A percentile compares a stretch with the other conserved stretches of the same genome.
Conservation (phyloP, 2,888 invertebrate species). For the Aspidapion aeneum region DNA sequence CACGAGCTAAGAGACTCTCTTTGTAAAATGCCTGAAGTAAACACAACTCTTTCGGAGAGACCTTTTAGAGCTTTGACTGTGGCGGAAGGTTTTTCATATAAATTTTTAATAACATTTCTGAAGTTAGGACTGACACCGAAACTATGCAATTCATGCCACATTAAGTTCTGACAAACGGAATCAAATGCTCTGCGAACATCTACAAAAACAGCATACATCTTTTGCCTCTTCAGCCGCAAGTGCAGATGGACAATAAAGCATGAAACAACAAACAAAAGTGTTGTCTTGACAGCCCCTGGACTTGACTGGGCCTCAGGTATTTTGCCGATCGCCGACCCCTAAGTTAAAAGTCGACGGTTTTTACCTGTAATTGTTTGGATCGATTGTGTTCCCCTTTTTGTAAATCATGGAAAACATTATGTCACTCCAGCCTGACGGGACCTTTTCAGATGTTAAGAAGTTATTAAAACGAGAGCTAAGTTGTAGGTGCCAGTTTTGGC, state of each 20-base stretch:
- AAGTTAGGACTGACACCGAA: background rate
- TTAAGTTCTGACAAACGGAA: background rate
- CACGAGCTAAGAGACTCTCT: background rate
- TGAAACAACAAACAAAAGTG: background rate
- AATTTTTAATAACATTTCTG: background rate
- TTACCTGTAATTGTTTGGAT: no score
- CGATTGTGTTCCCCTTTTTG: background rate
- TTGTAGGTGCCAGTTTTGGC: no score
- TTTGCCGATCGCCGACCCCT: background rate
- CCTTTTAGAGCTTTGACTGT: no score
- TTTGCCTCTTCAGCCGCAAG: no score
- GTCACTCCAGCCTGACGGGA: no score
- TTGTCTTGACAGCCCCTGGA: background rate
- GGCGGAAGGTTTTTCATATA: no score
- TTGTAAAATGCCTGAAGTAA: background rate
- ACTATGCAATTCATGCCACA: background rate
- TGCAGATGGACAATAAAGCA: no score
- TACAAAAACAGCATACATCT: background rate
- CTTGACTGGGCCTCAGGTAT: background rate
- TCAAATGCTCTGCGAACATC: background rate
- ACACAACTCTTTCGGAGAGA: background rate
- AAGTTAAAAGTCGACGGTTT: background rate
- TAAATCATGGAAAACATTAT: background rate
- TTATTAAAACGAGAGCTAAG: no score
- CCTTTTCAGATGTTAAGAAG: no score